A percentile compares a stretch with the other conserved stretches of the same genome.
Evolutionary conservation across 1,140 invertebrate genomes (phyloP).

Genomic region (Microplitis demolitor): DNA sequence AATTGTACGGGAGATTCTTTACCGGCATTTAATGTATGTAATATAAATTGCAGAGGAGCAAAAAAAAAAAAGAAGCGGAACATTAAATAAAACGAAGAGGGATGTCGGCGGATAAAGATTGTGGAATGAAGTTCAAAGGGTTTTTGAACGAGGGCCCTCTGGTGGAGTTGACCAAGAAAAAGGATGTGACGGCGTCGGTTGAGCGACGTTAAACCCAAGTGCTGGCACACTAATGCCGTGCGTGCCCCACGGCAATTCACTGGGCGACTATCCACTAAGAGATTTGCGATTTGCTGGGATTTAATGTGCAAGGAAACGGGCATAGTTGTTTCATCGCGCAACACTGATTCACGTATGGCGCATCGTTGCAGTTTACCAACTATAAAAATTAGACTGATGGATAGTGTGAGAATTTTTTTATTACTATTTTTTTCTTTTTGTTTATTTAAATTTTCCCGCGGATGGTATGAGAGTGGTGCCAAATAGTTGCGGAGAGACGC

Average conservation of each 20-base stretch:
- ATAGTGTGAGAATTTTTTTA: background rate
- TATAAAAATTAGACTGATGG: background rate
- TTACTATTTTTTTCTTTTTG: too few relatives aligned
- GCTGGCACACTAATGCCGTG: constrained; percentile 34
- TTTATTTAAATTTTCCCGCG: too few relatives aligned
- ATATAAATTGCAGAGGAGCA: background rate
- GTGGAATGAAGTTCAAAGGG: background rate
- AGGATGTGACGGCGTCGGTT: constrained; percentile 9
- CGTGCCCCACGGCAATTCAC: constrained; percentile 53
- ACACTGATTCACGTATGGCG: constrained; percentile 10
- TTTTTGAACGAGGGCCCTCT: background rate
- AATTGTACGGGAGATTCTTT: background rate
- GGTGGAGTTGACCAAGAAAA: background rate
- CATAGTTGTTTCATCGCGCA: constrained; percentile 37
- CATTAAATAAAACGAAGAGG: background rate
- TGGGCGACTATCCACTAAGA: constrained; percentile 28
- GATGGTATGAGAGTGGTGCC: too few relatives aligned
- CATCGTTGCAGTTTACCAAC: background rate
- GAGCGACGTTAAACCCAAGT: constrained; percentile 11
- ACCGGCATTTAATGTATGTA: background rate
- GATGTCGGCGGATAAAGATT: background rate
- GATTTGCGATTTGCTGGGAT: constrained; percentile 48
- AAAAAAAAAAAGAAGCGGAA: background rate
- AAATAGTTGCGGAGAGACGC: too few relatives aligned
- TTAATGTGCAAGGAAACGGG: constrained; percentile 51